phyloP scores from a whole-genome alignment of 2,888 invertebrate genomes.

The Chromoteleia sp. region DNA sequence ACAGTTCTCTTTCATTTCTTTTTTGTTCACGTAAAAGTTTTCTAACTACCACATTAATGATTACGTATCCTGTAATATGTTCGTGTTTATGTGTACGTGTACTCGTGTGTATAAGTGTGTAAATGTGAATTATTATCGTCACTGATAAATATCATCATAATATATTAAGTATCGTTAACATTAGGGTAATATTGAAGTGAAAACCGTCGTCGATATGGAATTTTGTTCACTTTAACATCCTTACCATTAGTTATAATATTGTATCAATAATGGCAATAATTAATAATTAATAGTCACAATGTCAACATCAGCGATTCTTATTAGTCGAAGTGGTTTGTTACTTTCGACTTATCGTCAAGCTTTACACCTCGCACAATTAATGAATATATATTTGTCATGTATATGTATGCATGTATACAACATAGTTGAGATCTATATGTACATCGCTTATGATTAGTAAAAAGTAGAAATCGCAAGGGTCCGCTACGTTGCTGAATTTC shows the following conservation, averaged over 20 bases:
- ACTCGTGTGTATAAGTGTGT: slow-evolving; percentile 27
- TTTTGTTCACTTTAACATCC: slow-evolving; percentile 56
- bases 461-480: slow-evolving; percentile 68
- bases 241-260: slow-evolving; percentile 42
- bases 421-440: slow-evolving; percentile 56
- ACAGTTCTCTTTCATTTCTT: slow-evolving; percentile 79
- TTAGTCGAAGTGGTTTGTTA: slow-evolving; percentile 36
- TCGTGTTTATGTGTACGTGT: slow-evolving; percentile 30
- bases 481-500: slow-evolving; percentile 51
- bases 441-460: slow-evolving; percentile 63
- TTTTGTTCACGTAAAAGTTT: slow-evolving; percentile 63
- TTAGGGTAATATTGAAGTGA: slow-evolving; percentile 58
- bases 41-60: slow-evolving; percentile 73
- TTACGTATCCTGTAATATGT: slow-evolving; percentile 67
- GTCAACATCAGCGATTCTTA: slow-evolving; percentile 43
- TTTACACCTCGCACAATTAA: slow-evolving; percentile 42
- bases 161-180: slow-evolving; percentile 57
- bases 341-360: slow-evolving; percentile 34
- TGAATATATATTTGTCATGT: slow-evolving; percentile 36
- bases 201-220: slow-evolving; percentile 68
- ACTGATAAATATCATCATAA: slow-evolving; percentile 52
- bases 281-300: slow-evolving; percentile 51
- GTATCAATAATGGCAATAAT: slow-evolving; percentile 66
- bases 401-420: slow-evolving; percentile 57
- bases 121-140: slow-evolving; percentile 54